Evolutionary conservation across 2,888 invertebrate genomes (phyloP), one percentile per base, ranked within the genome.

Genomic region (Orthonevra nobilis): DNA sequence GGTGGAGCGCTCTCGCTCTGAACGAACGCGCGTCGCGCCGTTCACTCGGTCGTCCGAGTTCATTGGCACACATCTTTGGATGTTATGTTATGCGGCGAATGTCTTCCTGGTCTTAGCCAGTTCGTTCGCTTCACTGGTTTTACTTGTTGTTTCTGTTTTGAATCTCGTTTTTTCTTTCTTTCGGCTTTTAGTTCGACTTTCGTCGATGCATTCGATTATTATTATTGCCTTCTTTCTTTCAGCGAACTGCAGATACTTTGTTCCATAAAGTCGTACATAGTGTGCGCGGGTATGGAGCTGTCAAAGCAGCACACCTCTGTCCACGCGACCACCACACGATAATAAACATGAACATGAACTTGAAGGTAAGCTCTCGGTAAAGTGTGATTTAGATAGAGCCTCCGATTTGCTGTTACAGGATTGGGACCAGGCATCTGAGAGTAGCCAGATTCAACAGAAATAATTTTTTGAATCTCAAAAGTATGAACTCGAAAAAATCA

Each of bases 11-110:
- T 70, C 60, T 72, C 48, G 48, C 73, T 72, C 66, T 66, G 23
- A 36, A 54, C 66, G 54, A 40, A 60, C 66, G 58, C 32, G 52
- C 79, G 81, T 30, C 15, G 32, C 32, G 23, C 81, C 84, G 84
- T 83, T 84, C 84, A 84, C 83, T 84, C 84, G 84, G 84, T 83
- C 84, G 83, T 69, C 82, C 63, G 81, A 84, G 84, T 85, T 85
- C 83, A 83, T 85, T 85, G 84, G 84, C 84, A 85, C 82, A 85
- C 84, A 83, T 85, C 83, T 84, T 44, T 40, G 58, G 28, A 52
- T 79, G 56, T 79, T 79, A 73, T 79, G 68, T 73, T 79, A 79
- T 79, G 68, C 73, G 66, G 79, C 79, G 73, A 79, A 79, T 79
- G 73, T 73, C 73, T 79, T 79, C 79, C 79, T 79, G 79, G 72